Evolutionary conservation across 2,888 invertebrate species (phyloP), one percentile per base, ranked within the genome.

Genomic region (Hirtodrosophila cameraria): DNA sequence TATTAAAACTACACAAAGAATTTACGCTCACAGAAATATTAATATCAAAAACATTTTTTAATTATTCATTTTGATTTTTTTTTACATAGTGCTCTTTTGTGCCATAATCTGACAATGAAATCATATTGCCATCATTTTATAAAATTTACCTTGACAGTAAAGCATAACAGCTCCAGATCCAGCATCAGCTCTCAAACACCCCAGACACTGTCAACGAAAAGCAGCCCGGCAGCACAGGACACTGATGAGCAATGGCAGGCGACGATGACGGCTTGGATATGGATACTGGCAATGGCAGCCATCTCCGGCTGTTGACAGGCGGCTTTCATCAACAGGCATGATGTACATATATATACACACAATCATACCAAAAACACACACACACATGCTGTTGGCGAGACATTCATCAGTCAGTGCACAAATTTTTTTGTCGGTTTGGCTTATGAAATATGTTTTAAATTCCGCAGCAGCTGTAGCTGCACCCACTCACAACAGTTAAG

Each of bases 221-320:
- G 25, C 16, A 30, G 15, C 30, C 33, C 53, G 16, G 42, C 53
- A 16, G 42, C 42, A 31, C 33, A 52, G 25, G 64, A 79, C 52
- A 28, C 62, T 86, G 81, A 80, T 80, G 80, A 73, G 62, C 81
- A 72, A 76, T 64, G 86, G 66, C 86, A 83, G 63, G 57, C 54
- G 46, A 62, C 57, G 46, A 33, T 69, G 70, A 62, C 12, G 63
- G 68, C 78, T 52, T 50, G 75, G 35, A 54, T 70, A 67, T 60
- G 86, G 59, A 71, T 70, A 60, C 83, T 67, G 83, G 63, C 67
- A 49, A 53, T 85, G 83, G 59, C 86, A 71, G 63, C 12, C 63
- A 12, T 30, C 69, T 57, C 49, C 43, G 52, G 18, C 54, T 64
- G 78, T 42, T 75, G 83, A 71, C 86, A 83, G 71, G 13, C 67